A percentile compares a stretch with the other conserved stretches of the same genome.
phyloP scores from a whole-genome alignment of 2,113 vertebrate genomes.

The Ardeotis arabs region DNA sequence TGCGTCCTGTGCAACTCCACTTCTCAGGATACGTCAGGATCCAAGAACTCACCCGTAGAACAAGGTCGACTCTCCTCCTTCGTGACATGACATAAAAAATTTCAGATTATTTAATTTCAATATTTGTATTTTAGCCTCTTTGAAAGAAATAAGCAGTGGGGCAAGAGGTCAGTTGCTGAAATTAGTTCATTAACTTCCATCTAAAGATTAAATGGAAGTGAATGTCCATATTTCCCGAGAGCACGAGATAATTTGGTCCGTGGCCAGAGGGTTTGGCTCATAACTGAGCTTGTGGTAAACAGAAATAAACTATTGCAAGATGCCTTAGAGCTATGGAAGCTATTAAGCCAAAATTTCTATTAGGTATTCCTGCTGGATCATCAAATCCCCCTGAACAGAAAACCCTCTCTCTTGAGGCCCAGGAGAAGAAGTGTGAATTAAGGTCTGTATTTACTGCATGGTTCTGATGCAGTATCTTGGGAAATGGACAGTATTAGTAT shows the following conservation, averaged over 20 bases:
- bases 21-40: neutral
- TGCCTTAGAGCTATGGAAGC: neutral
- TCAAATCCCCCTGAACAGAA: neutral
- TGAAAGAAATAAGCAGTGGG: neutral
- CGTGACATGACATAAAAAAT: neutral
- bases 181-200: neutral
- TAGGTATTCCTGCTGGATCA: neutral
- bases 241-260: neutral
- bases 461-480: neutral
- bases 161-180: neutral
- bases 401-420: neutral
- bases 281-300: neutral
- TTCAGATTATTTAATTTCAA: neutral
- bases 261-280: neutral
- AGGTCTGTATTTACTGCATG: neutral
- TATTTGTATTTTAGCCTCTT: neutral
- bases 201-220: neutral
- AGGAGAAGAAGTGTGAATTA: neutral
- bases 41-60: neutral
- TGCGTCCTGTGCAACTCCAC: accelerated
- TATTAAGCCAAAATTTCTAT: neutral
- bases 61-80: neutral
- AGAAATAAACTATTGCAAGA: slow-evolving; percentile 7
- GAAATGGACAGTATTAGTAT: neutral
- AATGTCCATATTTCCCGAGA: neutral